Evolutionary conservation across 1,140 invertebrate genomes (phyloP), one percentile per base, ranked within the genome.

Genomic region (Leptopilina boulardi): DNA sequence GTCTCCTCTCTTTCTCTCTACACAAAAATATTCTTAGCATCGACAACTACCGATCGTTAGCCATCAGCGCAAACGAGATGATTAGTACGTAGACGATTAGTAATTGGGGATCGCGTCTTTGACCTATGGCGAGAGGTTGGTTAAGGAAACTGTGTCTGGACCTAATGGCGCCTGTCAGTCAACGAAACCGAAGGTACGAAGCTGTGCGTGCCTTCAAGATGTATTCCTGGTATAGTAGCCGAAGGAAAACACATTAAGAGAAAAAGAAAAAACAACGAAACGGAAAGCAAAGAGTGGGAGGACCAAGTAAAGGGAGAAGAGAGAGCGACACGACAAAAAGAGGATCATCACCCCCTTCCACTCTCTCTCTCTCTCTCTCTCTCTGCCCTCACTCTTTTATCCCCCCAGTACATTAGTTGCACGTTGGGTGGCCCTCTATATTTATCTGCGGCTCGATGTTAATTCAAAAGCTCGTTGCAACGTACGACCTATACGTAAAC

Each of bases 381-480:
- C 54, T 41, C n/a, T n/a, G n/a, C 75, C 77, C 77, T 44, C 71
- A 71, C 38, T 75, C 54, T 41, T 71, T 44, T 44, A 77, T 59
- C 80, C 79, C 81, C 75, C 47, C 72, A 74, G 82, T 88, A 83
- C 87, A 87, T 88, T 89, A 89, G 87, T 87, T 84, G 82, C 87
- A 77, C 79, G 79, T 73, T 89, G 87, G 87, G 87, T 89, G 88
- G 87, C 79, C 86, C 83, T 79, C 87, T 89, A 88, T 88, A 89
- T 89, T 87, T 89, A 89, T 86, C 80, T 85, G 76, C 77, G 80
- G 81, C 76, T 80, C 74, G 80, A 87, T 83, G 85, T 85, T 87
- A 86, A 88, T 88, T 87, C 86, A 82, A 88, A 85, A 84, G 83
- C 83, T 81, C 82, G 82, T 79, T 76, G 78, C 80, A 74, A 73